Evolutionary conservation across 23 tunicate species (phyloP).

Genomic region (Ciona savignyi): DNA sequence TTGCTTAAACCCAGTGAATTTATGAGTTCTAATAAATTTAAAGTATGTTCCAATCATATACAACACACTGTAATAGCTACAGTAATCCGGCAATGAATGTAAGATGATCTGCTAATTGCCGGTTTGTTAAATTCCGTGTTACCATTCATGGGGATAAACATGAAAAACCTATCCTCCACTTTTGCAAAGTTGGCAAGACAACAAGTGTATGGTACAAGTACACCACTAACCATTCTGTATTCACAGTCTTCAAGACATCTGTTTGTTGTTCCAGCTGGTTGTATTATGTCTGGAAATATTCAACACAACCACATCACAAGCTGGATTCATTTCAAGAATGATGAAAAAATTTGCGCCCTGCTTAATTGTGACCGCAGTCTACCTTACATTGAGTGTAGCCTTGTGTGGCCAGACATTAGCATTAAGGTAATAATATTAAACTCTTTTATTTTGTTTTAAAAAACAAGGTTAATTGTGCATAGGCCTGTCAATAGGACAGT

Average conservation of each 20-base stretch:
- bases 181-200: no score
- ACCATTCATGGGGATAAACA: no score
- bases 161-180: no score
- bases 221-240: not conserved
- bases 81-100: no score
- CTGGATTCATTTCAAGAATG: slow-evolving; percentile 58
- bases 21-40: no score
- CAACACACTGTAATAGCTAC: no score
- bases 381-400: slow-evolving; percentile 36
- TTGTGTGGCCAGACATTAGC: slow-evolving; percentile 67
- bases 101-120: no score
- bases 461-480: not conserved
- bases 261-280: slow-evolving; percentile 67
- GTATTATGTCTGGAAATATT: slow-evolving; percentile 76
- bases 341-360: slow-evolving; percentile 42
- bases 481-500: no score
- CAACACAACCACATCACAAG: slow-evolving; percentile 70
- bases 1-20: no score
- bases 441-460: not conserved
- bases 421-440: slow-evolving; percentile 20
- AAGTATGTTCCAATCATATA: no score
- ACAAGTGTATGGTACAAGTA: no score
- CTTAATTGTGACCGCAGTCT: slow-evolving; percentile 32
- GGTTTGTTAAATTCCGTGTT: no score
- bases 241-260: slow-evolving; percentile 75